Conservation (phyloP, 2,888 invertebrate genomes). For the Odontothrips loti region DNA sequence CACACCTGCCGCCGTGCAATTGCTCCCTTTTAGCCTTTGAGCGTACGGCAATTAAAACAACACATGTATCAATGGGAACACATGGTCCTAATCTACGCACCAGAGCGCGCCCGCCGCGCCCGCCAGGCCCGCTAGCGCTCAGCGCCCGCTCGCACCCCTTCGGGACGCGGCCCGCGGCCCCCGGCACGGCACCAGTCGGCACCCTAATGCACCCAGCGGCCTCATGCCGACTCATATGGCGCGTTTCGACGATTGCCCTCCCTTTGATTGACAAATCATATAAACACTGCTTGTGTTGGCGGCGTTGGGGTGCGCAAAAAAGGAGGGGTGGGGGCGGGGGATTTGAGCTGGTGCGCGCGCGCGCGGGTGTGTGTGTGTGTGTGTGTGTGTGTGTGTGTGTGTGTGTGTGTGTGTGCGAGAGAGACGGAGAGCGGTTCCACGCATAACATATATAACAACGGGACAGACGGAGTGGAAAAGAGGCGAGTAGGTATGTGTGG, state of each 20-base stretch:
- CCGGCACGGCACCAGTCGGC: background rate
- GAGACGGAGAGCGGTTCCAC: too few relatives aligned
- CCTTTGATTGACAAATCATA: slow-evolving; percentile 25
- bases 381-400: background rate
- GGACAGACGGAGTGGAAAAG: slow-evolving; percentile 3
- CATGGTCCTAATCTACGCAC: background rate
- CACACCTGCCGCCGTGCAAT: background rate
- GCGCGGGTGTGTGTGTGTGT: background rate
- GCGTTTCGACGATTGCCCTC: background rate
- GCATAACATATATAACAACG: background rate
- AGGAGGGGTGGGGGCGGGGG: background rate
- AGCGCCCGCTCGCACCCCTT: background rate
- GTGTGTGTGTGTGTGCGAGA: too few relatives aligned
- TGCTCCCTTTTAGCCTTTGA: background rate
- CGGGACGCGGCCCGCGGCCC: background rate
- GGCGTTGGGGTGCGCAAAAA: background rate
- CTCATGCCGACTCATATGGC: background rate
- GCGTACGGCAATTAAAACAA: slow-evolving; percentile 6
- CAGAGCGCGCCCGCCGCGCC: background rate
- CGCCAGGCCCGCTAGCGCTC: too few relatives aligned
- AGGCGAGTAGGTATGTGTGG: background rate
- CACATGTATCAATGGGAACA: slow-evolving; percentile 15
- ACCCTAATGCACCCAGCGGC: too few relatives aligned
- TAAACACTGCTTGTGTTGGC: background rate
- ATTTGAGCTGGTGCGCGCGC: background rate